Base-by-base conservation (phyloP, 1,140 invertebrate genomes). In the Antheraea mylitta region DNA sequence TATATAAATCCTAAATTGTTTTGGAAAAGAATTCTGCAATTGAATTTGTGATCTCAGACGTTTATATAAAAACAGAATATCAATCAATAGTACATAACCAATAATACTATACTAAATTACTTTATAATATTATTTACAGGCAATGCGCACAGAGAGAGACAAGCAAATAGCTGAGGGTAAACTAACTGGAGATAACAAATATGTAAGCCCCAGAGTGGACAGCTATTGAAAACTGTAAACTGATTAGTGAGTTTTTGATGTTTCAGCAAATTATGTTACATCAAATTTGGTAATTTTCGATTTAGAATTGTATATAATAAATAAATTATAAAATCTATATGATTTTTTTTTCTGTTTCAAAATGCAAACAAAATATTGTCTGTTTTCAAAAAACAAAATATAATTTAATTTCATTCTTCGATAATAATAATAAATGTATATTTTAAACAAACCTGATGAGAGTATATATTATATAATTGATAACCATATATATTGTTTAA, bases 101-200 rank as follows among this genome's bases (percentile, higher is more conserved):
- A 9, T 4, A 42, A 42, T 11, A 42, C 7, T 42, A 7, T 42
- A 42, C 38, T 42, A 18, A 1, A 30, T 30, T 30, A 30, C 22
- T 30, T 1, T 30, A 30, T 60, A 13, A 9, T 63, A n/a, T 63
- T 38, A n/a, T 64, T 37, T 69, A 9, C 65, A 75, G 73, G 70
- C 37, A 19, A 71, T 75, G 68, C 67, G 74, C 18, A 18, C 42
- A 7, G 70, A 75, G 37, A 72, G 70, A 22, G 68, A 75, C 38
- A 67, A 65, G 36, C 74, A 75, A 58, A 75, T 75, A 45, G 48
- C 66, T 37, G 48, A 82, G 70, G 88, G 88, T 62, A 90, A 81
- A 76, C 77, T 90, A 18, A 92, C 79, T 30, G 87, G 85, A 63
- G 90, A 92, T 72, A 73, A 85, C 0, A 80, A 86, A 78, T 92